These are phyloP conservation scores for Drosophila putrida DNA, from an alignment of 2,888 invertebrate genomes.

Conservation along the genomic window DNA sequence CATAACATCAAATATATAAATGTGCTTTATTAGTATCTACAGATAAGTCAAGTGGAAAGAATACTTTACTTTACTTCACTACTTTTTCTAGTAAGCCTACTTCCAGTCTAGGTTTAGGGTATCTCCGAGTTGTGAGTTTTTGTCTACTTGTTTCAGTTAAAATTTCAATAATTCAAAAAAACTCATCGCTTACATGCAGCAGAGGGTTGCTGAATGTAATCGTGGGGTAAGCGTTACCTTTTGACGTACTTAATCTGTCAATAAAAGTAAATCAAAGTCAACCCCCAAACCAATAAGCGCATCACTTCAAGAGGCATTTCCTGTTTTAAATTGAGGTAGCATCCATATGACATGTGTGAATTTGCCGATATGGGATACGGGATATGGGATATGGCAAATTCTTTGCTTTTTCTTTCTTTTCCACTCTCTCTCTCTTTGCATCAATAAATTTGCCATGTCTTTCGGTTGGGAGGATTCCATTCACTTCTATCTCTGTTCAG, in stretches of 20 bases:
- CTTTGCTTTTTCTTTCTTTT: conserved; percentile 44
- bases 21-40: too few species aligned
- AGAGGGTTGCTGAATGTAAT: conserved; percentile 34
- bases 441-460: conserved; percentile 69
- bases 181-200: conserved; percentile 25
- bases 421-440: conserved; percentile 53
- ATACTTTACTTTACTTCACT: too few species aligned
- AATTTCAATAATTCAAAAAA: conserved; percentile 67
- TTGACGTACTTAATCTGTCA: conserved; percentile 79
- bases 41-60: not conserved
- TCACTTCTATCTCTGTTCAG: conserved; percentile 40
- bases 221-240: conserved; percentile 70
- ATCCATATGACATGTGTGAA: conserved; percentile 59
- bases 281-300: conserved; percentile 63
- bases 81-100: not conserved
- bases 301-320: conserved; percentile 80
- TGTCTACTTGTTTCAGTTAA: conserved; percentile 31
- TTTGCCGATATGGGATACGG: conserved; percentile 46
- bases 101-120: conserved; percentile 1
- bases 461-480: conserved; percentile 27
- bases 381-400: conserved; percentile 62
- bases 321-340: conserved; percentile 83
- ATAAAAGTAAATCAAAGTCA: conserved; percentile 83
- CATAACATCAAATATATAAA: too few species aligned
- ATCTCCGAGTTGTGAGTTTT: not conserved